These are phyloP conservation scores for Coregonus ussuriensis DNA, from an alignment of 2,797 vertebrate genomes.

Conservation along the genomic window DNA sequence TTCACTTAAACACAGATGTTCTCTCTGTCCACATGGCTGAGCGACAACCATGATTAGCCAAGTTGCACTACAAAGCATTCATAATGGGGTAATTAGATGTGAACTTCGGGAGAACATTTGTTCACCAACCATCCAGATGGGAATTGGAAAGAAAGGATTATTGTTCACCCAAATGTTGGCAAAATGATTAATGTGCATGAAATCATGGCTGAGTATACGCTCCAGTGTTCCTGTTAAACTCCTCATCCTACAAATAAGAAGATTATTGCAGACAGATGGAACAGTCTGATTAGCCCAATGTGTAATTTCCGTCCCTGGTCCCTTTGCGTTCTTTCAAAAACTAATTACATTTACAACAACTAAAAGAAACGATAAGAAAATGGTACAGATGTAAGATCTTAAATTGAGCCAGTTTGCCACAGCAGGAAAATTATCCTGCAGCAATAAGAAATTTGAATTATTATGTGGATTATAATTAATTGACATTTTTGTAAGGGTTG, in stretches of 20 bases:
- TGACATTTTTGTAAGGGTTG: no score
- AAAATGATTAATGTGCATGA: constrained; percentile 43
- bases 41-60: constrained; percentile 26
- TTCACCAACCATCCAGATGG: constrained; percentile 47
- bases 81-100: constrained; percentile 42
- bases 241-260: constrained; percentile 34
- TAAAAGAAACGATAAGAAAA: no score
- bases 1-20: constrained; percentile 1
- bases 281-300: constrained; percentile 31
- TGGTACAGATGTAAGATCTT: no score
- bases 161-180: constrained; percentile 46
- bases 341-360: neutral
- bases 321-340: constrained; percentile 1
- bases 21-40: constrained; percentile 20
- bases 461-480: no score
- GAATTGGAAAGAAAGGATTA: constrained; percentile 39
- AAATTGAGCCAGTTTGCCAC: no score
- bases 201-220: constrained; percentile 47
- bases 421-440: no score
- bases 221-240: constrained; percentile 46
- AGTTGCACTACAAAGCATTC: constrained; percentile 28
- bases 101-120: constrained; percentile 41
- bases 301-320: constrained; percentile 13
- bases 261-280: constrained; percentile 49
- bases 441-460: no score